A percentile compares a stretch with the other conserved stretches of the same genome.
These are phyloP conservation scores for Pyrocephalus nanus DNA, from an alignment of 2,797 vertebrate genomes.

Conservation along the genomic window DNA sequence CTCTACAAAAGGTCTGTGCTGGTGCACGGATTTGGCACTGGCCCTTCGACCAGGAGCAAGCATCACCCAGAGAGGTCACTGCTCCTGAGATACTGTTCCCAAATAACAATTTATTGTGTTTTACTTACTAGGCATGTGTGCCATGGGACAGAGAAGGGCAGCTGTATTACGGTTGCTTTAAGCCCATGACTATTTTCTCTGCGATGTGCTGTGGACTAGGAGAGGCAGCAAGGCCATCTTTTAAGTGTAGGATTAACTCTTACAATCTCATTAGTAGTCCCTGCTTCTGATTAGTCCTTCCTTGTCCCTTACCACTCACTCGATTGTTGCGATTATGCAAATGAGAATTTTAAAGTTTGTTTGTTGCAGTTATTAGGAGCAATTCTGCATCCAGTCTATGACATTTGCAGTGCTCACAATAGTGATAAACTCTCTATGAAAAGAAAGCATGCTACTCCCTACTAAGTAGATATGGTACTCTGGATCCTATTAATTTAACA, in stretches of 20 bases:
- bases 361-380: slow-evolving; percentile 29
- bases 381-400: slow-evolving; percentile 26
- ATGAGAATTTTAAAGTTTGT: slow-evolving; percentile 9
- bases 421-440: slow-evolving; percentile 47
- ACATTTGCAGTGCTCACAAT: slow-evolving; percentile 35
- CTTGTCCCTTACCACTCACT: not conserved
- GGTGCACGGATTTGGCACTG: not conserved
- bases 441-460: slow-evolving; percentile 56
- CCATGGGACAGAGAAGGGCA: not conserved
- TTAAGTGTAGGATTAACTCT: not conserved
- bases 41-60: not conserved
- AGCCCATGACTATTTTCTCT: slow-evolving; percentile 13
- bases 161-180: not conserved
- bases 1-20: not conserved
- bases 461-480: slow-evolving; percentile 44
- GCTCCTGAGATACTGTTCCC: not conserved
- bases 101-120: not conserved
- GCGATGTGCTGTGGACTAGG: not conserved
- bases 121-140: not conserved
- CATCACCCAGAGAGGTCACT: not conserved
- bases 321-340: not conserved
- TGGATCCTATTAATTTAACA: slow-evolving; percentile 66
- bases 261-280: not conserved
- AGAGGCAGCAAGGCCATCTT: not conserved
- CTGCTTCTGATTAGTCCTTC: slow-evolving; percentile 19